A percentile compares a stretch with the other conserved stretches of the same genome.
phyloP scores from a whole-genome alignment of 1,140 invertebrate species.

The Drosophila lacteicornis region DNA sequence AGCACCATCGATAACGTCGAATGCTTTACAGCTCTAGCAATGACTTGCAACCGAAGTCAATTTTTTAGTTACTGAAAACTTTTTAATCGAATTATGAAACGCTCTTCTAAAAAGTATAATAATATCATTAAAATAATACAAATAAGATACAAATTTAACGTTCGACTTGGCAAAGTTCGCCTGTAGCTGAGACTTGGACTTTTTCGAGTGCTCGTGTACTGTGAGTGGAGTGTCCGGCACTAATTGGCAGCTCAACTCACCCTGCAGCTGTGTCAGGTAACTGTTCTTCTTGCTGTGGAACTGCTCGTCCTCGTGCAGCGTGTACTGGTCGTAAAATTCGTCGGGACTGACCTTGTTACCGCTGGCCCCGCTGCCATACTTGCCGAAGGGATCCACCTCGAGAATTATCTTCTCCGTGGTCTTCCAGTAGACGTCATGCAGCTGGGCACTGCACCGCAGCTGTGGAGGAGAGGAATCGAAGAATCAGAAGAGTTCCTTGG shows the following conservation, averaged over 20 bases:
- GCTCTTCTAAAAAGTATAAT: too few species aligned
- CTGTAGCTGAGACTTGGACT: conserved; percentile 5
- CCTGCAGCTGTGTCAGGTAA: conserved; percentile 82
- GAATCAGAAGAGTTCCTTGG: not conserved
- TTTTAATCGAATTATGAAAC: too few species aligned
- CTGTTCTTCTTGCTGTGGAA: conserved; percentile 79
- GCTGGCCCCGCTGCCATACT: conserved; percentile 46
- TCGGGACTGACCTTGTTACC: conserved; percentile 72
- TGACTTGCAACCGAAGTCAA: too few species aligned
- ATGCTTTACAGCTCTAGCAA: too few species aligned
- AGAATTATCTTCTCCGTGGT: conserved; percentile 86
- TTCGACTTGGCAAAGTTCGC: not conserved
- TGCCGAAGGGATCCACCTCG: conserved; percentile 85
- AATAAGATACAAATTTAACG: too few species aligned
- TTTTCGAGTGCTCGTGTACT: conserved; percentile 20
- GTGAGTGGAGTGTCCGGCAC: conserved; percentile 22
- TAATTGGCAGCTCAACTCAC: conserved; percentile 76
- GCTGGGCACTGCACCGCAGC: conserved; percentile 87
- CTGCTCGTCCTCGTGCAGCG: conserved; percentile 74
- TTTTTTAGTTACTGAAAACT: too few species aligned
- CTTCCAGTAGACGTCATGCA: conserved; percentile 87
- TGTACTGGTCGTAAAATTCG: conserved; percentile 81
- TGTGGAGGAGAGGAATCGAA: conserved; percentile 45
- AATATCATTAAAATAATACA: too few species aligned
- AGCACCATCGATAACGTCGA: too few species aligned